Base-by-base conservation (phyloP, 2,797 vertebrate species). In the Avahi laniger region DNA sequence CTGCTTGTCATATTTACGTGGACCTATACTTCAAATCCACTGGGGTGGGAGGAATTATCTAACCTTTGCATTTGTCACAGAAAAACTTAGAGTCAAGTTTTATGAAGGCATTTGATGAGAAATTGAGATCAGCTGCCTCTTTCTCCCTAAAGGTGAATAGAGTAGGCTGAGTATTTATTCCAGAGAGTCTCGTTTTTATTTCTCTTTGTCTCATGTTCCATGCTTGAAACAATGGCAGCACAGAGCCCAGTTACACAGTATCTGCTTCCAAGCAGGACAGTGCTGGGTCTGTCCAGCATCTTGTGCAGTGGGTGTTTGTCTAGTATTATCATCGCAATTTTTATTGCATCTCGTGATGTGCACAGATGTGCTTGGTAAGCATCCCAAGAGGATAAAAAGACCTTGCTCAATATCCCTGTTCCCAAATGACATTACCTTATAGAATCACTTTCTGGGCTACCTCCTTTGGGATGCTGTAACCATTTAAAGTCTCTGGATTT, bases 361-460 rank as follows among this genome's bases (percentile, higher is more conserved):
- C 98, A 97, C 98, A 98, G 98, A 98, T 98, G 98, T 98, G 98
- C 97, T 98, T 97, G 98, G 98, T 98, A 98, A 98, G 98, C 97
- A 97, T 98, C 98, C 98, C 98, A 97, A 81, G 98, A 97, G 98
- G 94, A 95, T 97, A 98, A 98, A 97, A 94, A 97, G 97, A 97
- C 97, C 97, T 98, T 97, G 96, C 94, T 98, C 97, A 93, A 97
- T 98, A 98, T 96, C 65, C 96, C 95, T 97, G 98, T 95, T 99
- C 99, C 99, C 99, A 98, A 98, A 98, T 98, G 99, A 99, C 94
- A 93, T 98, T 99, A 99, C 99, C 99, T 99, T 99, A 99, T 98
- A 99, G 99, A 99, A 99, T 99, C 99, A 98, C 99, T 99, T 99
- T 98, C 99, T 98, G 98, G 99, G 99, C 99, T 99, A 98, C 98